Conservation (phyloP, 2,888 invertebrate genomes). For the Clitarchus hookeri region DNA sequence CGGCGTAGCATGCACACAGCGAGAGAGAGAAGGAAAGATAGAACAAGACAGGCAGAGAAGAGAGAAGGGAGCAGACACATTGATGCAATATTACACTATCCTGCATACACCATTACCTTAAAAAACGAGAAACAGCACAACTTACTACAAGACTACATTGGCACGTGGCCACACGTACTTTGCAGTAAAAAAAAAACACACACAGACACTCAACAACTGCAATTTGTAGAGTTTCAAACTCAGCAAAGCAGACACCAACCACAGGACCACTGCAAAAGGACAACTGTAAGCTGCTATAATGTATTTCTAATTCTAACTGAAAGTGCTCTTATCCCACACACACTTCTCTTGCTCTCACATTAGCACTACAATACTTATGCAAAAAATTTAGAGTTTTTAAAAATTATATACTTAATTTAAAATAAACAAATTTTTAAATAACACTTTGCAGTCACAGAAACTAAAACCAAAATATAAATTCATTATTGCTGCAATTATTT, state of each 20-base stretch:
- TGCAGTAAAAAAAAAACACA: background rate
- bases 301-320: too few species aligned
- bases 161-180: slow-evolving; percentile 19
- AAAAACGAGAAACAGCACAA: slow-evolving; percentile 19
- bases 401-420: too few species aligned
- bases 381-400: too few species aligned
- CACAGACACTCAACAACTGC: background rate
- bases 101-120: background rate
- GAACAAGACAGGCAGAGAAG: slow-evolving; percentile 62
- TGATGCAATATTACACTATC: slow-evolving; percentile 27
- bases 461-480: too few species aligned
- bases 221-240: background rate
- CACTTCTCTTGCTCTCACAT: too few species aligned
- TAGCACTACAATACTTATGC: too few species aligned
- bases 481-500: too few species aligned
- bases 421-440: too few species aligned
- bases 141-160: slow-evolving; percentile 20
- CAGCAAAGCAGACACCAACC: slow-evolving; percentile 36
- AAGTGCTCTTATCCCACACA: too few species aligned
- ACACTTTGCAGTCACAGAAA: too few species aligned
- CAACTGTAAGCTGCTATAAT: slow-evolving; percentile 24
- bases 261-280: slow-evolving; percentile 35
- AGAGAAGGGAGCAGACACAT: slow-evolving; percentile 44
- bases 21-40: slow-evolving; percentile 61
- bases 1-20: slow-evolving; percentile 61